Conservation (phyloP, 1,140 invertebrate genomes). For the Magallana angulata region DNA sequence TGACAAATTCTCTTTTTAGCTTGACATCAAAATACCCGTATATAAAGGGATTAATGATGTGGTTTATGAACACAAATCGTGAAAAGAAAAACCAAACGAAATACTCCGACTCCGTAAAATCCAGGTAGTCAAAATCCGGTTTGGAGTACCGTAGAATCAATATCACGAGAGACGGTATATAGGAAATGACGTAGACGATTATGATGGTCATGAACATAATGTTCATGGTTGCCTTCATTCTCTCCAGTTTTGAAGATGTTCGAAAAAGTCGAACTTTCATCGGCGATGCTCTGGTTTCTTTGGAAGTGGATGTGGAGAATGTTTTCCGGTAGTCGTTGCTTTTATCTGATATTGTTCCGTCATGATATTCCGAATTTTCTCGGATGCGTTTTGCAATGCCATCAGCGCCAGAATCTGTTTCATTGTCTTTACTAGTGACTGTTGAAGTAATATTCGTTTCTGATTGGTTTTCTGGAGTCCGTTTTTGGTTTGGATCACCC, state of each 20-base stretch:
- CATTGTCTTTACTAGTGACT: too few species aligned
- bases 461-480: neutral
- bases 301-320: too few species aligned
- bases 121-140: neutral
- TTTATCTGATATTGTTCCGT: too few species aligned
- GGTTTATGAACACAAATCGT: slow-evolving; percentile 16
- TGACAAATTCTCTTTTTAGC: neutral
- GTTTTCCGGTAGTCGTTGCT: too few species aligned
- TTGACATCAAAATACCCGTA: slow-evolving; percentile 12
- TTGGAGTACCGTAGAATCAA: neutral
- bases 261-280: neutral
- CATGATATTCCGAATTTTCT: too few species aligned
- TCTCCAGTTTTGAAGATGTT: slow-evolving; percentile 7
- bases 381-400: too few species aligned
- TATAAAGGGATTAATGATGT: slow-evolving; percentile 3
- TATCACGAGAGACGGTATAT: slow-evolving; percentile 13
- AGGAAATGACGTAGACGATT: neutral
- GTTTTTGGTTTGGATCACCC: neutral
- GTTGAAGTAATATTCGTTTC: too few species aligned
- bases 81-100: slow-evolving; percentile 26
- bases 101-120: neutral
- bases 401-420: too few species aligned
- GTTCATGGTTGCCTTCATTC: slow-evolving; percentile 23
- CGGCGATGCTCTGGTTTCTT: neutral
- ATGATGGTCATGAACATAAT: neutral